A percentile compares a stretch with the other conserved stretches of the same genome.
phyloP scores from a whole-genome alignment of 2,888 invertebrate species.

The Eilema depressum region DNA sequence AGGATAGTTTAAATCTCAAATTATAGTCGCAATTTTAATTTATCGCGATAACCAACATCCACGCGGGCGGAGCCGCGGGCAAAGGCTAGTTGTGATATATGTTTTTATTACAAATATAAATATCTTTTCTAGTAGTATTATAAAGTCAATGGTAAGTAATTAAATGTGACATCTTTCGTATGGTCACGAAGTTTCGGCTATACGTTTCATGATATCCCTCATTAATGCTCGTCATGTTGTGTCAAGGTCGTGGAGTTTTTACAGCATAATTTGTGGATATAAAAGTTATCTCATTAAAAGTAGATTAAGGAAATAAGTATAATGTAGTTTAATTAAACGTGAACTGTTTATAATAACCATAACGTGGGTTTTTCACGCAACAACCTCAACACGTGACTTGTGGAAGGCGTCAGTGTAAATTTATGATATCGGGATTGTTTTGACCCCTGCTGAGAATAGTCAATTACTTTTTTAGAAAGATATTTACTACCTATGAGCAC shows the following conservation, averaged over 20 bases:
- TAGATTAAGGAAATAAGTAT: conserved; percentile 30
- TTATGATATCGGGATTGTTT: not conserved
- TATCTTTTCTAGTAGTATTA: too few species aligned
- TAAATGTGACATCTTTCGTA: not conserved
- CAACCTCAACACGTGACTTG: not conserved
- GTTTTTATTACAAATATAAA: too few species aligned
- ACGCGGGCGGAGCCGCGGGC: too few species aligned
- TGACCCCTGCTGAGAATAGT: not conserved
- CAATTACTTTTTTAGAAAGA: not conserved
- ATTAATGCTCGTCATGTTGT: conserved; percentile 17
- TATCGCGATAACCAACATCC: too few species aligned
- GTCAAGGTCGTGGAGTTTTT: conserved; percentile 10
- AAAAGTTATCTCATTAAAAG: conserved; percentile 10
- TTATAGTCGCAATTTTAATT: too few species aligned
- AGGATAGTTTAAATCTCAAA: too few species aligned
- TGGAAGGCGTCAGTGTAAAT: not conserved
- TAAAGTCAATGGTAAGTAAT: too few species aligned
- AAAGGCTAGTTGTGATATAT: too few species aligned
- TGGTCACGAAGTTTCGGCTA: not conserved
- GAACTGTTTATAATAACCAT: conserved; percentile 4
- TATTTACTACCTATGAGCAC: not conserved
- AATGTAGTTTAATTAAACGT: conserved; percentile 23
- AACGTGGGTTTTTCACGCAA: not conserved
- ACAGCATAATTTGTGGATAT: conserved; percentile 3
- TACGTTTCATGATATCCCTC: not conserved